Base-by-base conservation (phyloP, 2,797 vertebrate genomes). In the Urocyon cinereoargenteus region DNA sequence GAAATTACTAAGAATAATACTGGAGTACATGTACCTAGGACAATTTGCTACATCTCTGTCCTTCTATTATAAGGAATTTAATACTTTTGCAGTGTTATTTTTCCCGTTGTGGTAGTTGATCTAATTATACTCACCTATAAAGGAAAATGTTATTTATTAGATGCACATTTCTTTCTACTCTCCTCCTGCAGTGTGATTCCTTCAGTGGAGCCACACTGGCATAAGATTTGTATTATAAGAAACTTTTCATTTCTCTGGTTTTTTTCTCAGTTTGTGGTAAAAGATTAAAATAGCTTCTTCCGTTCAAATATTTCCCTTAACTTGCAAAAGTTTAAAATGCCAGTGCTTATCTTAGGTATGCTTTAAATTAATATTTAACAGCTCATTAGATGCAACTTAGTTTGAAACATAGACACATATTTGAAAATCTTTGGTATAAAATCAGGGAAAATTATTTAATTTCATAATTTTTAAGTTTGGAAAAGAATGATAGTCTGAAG, bases 141-240 rank as follows among this genome's bases (percentile, higher is more conserved):
- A 95, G 19, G 31, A 93, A 96, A 93, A 86, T 73, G 59, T 84
- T 94, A 93, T 97, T 97, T 97, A 95, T 93, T 90, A 92, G 31
- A 21, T 70, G 14, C 79, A 26, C 16, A 51, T 95, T 93, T 95
- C 26, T 90, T 97, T 97, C 72, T 70, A 68, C 40, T 95, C 89
- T 96, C 7, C 14, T 86, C 51, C 61, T 90, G 55, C 31, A 87
- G 51, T 93, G 57, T 87, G 86, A 94, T 87, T 91, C 70, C 81
- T 95, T 97, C 53, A 78, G 79, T 78, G 57, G 12, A 92, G 28
- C 49, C 73, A 90, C 19, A 87, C 11, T 93, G 81, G 22, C 55
- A 92, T 94, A 92, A 87, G 86, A 73, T 97, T 96, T 93, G 72
- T 90, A 83, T 94, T 94, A 59, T 82, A 78, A 96, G 72, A 86